A percentile compares a stretch with the other conserved stretches of the same genome.
Evolutionary conservation across 2,797 vertebrate genomes (phyloP).

Genomic region (Silurus aristotelis): DNA sequence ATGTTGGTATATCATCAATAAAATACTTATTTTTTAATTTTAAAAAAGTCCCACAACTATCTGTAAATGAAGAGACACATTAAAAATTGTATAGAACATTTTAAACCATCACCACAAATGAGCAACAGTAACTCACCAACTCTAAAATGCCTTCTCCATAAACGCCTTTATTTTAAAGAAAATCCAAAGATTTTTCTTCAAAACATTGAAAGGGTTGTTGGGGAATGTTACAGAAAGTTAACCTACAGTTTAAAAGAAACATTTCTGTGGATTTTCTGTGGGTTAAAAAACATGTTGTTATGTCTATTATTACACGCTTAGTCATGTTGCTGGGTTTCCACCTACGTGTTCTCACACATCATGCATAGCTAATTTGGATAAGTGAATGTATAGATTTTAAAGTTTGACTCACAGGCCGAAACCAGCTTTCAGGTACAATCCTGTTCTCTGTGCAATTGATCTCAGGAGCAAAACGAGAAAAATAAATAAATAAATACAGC

Average conservation of each 20-base stretch:
- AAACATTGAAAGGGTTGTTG: not conserved
- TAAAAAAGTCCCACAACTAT: not conserved
- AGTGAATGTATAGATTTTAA: not conserved
- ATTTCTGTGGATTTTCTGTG: not conserved
- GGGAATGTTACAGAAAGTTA: not conserved
- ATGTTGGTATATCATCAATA: not conserved
- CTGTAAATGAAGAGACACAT: not conserved
- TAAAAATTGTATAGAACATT: not conserved
- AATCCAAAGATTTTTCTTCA: too few species aligned
- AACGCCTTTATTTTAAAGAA: not conserved
- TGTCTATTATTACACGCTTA: slow-evolving; percentile 3
- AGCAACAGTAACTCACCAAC: not conserved
- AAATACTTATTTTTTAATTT: too few species aligned
- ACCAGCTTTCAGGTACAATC: not conserved
- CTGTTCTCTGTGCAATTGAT: not conserved
- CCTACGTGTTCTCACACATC: slow-evolving; percentile 6
- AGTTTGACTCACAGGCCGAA: not conserved
- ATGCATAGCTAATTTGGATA: not conserved
- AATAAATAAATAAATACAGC: not conserved
- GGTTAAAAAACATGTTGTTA: not conserved
- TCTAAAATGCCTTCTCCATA: not conserved
- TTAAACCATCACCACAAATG: not conserved
- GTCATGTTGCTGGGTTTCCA: not conserved
- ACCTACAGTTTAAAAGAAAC: slow-evolving; percentile 24
- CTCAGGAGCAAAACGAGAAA: too few species aligned